A percentile compares a stretch with the other conserved stretches of the same genome.
phyloP scores from a whole-genome alignment of 2,113 vertebrate species.

The Ptychochromis oligacanthus region DNA sequence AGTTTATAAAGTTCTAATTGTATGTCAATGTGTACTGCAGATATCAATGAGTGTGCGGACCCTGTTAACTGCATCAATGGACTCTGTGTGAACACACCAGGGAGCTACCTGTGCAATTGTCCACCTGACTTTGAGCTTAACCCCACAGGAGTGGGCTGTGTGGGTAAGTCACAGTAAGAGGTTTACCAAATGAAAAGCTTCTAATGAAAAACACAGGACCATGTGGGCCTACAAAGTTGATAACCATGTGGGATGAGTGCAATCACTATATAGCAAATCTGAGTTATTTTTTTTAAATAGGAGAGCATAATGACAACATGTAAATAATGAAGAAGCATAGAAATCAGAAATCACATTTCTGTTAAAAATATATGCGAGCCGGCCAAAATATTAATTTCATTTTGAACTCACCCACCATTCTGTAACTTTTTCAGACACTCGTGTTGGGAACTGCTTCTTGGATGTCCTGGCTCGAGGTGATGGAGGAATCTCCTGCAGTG shows the following conservation, averaged over 20 bases:
- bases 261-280: not conserved
- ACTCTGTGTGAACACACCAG: constrained; percentile 90
- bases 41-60: constrained; percentile 92
- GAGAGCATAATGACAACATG: too few species aligned
- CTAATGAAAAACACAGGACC: not conserved
- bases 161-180: constrained; percentile 83
- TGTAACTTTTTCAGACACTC: constrained; percentile 80
- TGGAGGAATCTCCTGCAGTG: constrained; percentile 88
- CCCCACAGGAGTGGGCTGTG: constrained; percentile 91
- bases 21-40: constrained; percentile 69
- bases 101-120: constrained; percentile 92
- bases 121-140: constrained; percentile 92
- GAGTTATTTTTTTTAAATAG: too few species aligned
- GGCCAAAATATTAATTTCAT: not conserved
- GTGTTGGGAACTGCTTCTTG: constrained; percentile 92
- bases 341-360: not conserved
- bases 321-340: too few species aligned
- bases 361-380: not conserved
- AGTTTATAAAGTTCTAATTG: not conserved
- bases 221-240: not conserved
- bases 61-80: constrained; percentile 94
- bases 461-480: constrained; percentile 88
- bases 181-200: not conserved
- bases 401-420: not conserved
- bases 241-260: not conserved